A percentile compares a stretch with the other conserved stretches of the same genome.
Evolutionary conservation across 1,140 invertebrate genomes (phyloP).

Genomic region (Drosophila nikananu): DNA sequence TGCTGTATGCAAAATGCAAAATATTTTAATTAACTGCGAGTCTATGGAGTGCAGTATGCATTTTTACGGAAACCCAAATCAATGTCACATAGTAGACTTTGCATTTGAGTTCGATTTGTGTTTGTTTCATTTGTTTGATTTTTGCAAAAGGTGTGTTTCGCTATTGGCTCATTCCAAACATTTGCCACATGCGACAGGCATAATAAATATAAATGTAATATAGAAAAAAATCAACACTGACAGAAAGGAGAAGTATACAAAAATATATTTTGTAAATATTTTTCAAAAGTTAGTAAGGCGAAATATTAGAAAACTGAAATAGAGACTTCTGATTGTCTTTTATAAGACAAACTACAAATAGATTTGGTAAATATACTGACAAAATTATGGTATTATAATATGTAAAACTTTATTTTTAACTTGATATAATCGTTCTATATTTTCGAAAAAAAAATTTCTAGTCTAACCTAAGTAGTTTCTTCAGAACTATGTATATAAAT

Average conservation of each 20-base stretch:
- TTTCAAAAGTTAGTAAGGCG: not conserved
- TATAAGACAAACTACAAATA: not conserved
- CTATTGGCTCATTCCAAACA: slow-evolving; percentile 15
- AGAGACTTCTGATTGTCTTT: not conserved
- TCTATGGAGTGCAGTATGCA: slow-evolving; percentile 41
- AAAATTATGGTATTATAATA: no score
- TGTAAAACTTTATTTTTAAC: no score
- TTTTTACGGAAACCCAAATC: slow-evolving; percentile 71
- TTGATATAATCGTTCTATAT: no score
- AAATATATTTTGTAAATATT: not conserved
- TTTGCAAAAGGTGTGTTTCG: slow-evolving; percentile 15
- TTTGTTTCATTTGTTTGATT: not conserved
- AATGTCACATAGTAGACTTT: slow-evolving; percentile 53
- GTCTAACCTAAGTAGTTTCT: not conserved
- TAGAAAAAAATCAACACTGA: slow-evolving; percentile 8
- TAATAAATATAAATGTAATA: slow-evolving; percentile 35
- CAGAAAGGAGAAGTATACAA: not conserved
- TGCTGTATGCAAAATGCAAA: slow-evolving; percentile 33
- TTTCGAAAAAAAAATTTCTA: no score
- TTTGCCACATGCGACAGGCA: slow-evolving; percentile 42
- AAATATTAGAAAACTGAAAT: not conserved
- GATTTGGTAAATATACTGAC: no score
- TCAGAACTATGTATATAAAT: not conserved
- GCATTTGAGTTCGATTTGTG: slow-evolving; percentile 8
- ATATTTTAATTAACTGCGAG: slow-evolving; percentile 75